Percentiles rank a stretch among this genome's conserved stretches.
These are phyloP conservation scores for Sebastes minor DNA, from an alignment of 2,797 vertebrate genomes.

Conservation along the genomic window DNA sequence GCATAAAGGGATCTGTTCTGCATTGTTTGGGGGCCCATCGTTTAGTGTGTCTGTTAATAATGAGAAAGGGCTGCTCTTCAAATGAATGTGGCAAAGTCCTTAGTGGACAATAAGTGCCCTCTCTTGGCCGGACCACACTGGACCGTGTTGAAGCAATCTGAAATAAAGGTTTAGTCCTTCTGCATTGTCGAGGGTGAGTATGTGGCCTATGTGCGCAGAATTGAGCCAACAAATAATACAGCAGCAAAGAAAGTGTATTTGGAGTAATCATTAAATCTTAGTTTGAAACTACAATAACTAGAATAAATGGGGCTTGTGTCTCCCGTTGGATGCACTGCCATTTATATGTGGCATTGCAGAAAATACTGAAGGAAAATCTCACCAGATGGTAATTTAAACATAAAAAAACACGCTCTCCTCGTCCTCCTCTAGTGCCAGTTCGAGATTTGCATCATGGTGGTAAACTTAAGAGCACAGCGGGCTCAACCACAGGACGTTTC, in stretches of 20 bases:
- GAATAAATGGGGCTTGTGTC: background rate
- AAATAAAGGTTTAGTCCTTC: conserved; percentile 72
- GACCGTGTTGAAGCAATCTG: conserved; percentile 77
- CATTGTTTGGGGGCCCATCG: conserved; percentile 81
- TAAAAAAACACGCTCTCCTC: background rate
- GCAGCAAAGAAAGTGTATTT: conserved; percentile 6
- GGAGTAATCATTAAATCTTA: background rate
- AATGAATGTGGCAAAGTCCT: conserved; percentile 85
- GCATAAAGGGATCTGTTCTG: conserved; percentile 84
- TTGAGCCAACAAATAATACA: conserved; percentile 55
- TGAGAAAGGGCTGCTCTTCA: conserved; percentile 79
- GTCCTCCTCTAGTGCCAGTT: background rate
- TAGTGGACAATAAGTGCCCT: conserved; percentile 79
- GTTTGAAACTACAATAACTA: background rate
- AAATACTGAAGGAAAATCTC: background rate
- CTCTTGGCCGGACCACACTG: conserved; percentile 78
- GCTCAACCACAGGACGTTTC: conserved; percentile 54
- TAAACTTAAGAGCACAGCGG: conserved; percentile 41
- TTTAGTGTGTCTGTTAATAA: conserved; percentile 86
- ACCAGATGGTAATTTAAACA: background rate
- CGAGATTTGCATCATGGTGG: conserved; percentile 17
- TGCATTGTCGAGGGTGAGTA: conserved; percentile 60
- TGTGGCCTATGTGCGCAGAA: conserved; percentile 50
- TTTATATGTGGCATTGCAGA: background rate
- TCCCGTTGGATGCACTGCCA: background rate